Evolutionary conservation across 1,140 invertebrate species (phyloP).

Genomic region (Thereuonema tuberculata): DNA sequence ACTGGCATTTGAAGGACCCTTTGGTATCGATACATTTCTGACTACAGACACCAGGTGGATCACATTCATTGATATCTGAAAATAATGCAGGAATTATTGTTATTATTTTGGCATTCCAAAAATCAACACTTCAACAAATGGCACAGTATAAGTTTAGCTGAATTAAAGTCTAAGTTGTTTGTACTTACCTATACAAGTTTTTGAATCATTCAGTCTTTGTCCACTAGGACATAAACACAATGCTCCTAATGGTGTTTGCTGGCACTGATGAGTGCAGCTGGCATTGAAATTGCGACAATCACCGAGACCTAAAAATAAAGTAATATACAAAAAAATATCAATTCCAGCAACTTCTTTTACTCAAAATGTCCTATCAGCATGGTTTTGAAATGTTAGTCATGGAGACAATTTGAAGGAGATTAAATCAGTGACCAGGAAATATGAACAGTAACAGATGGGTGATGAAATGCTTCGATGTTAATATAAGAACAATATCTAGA

Average conservation of each 20-base stretch:
- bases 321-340: slow-evolving; percentile 16
- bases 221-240: slow-evolving; percentile 77
- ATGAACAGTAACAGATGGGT: too few relatives aligned
- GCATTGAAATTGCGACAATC: slow-evolving; percentile 28
- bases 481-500: too few relatives aligned
- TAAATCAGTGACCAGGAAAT: too few relatives aligned
- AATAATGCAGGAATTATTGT: slow-evolving; percentile 19
- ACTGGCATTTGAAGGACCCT: slow-evolving; percentile 65
- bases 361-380: too few relatives aligned
- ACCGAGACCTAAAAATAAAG: neutral
- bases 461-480: too few relatives aligned
- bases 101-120: too few relatives aligned
- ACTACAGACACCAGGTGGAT: slow-evolving; percentile 73
- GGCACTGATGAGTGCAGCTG: slow-evolving; percentile 72
- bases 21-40: slow-evolving; percentile 82
- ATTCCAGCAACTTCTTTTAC: slow-evolving; percentile 23
- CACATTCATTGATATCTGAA: slow-evolving; percentile 74
- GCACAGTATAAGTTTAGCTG: too few relatives aligned
- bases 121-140: too few relatives aligned
- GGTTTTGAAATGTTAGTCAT: too few relatives aligned
- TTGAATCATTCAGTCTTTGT: slow-evolving; percentile 33
- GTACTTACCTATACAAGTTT: slow-evolving; percentile 42
- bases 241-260: slow-evolving; percentile 77
- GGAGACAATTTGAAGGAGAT: too few relatives aligned
- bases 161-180: too few relatives aligned